Percentiles rank a stretch among this genome's conserved stretches.
Evolutionary conservation across 2,113 vertebrate genomes (phyloP).

Genomic region (Danionella cerebrum): DNA sequence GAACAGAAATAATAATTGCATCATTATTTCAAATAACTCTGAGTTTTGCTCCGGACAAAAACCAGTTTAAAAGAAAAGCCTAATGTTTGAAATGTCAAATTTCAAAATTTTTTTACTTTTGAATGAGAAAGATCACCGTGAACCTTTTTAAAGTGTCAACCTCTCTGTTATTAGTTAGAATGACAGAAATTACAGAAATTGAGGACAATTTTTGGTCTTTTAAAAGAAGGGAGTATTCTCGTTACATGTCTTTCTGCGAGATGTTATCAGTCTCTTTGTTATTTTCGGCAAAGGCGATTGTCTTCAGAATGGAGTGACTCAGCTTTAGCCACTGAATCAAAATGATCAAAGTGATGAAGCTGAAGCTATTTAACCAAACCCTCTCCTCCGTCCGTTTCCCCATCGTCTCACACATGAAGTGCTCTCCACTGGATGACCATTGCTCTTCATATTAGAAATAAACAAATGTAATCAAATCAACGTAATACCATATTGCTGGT

Average conservation of each 20-base stretch:
- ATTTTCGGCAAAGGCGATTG: not conserved
- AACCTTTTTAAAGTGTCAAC: not conserved
- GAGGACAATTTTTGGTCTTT: not conserved
- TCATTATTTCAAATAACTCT: no score
- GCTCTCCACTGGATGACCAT: not conserved
- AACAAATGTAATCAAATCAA: not conserved
- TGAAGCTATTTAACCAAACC: not conserved
- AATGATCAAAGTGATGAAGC: not conserved
- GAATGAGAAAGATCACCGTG: not conserved
- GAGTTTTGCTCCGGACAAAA: no score
- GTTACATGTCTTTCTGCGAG: not conserved
- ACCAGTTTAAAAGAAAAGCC: no score
- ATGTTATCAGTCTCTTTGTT: not conserved
- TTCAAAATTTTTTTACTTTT: not conserved
- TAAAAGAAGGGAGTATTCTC: not conserved
- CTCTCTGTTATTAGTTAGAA: not conserved
- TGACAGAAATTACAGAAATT: not conserved
- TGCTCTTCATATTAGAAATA: not conserved
- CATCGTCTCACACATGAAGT: not conserved
- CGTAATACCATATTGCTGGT: not conserved
- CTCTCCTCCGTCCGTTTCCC: not conserved
- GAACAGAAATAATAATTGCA: no score
- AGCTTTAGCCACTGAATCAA: not conserved
- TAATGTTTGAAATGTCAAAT: not conserved
- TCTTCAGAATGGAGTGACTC: not conserved